A percentile compares a stretch with the other conserved stretches of the same genome.
These are phyloP conservation scores for Blennius ocellaris DNA, from an alignment of 2,113 vertebrate genomes.

Conservation along the genomic window DNA sequence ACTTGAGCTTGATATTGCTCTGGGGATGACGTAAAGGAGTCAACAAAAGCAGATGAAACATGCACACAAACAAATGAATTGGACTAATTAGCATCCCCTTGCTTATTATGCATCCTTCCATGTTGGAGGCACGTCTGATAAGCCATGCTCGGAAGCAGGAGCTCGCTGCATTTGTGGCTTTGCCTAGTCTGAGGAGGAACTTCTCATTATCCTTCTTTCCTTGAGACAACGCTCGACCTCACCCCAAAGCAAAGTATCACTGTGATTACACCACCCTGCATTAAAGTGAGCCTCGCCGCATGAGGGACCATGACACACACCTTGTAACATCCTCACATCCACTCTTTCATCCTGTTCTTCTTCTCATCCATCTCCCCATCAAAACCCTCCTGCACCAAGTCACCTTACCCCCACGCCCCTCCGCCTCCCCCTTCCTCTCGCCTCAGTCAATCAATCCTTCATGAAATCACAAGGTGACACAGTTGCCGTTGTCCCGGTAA, in stretches of 20 bases:
- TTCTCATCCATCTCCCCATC: constrained; percentile 22
- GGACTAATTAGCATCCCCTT: constrained; percentile 51
- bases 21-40: constrained; percentile 22
- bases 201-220: constrained; percentile 61
- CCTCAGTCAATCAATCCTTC: constrained; percentile 76
- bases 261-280: constrained; percentile 59
- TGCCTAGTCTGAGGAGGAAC: constrained; percentile 19
- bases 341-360: background rate
- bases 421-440: constrained; percentile 19
- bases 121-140: constrained; percentile 34
- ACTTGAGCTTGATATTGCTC: constrained; percentile 27
- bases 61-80: constrained; percentile 29
- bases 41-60: constrained; percentile 4
- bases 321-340: constrained; percentile 26
- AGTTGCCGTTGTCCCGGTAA: constrained; percentile 70
- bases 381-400: constrained; percentile 22
- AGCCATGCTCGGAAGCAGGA: constrained; percentile 41
- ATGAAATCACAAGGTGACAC: constrained; percentile 76
- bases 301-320: constrained; percentile 37
- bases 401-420: constrained; percentile 28
- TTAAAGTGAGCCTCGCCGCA: constrained; percentile 38
- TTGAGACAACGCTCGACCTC: constrained; percentile 53
- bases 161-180: constrained; percentile 32
- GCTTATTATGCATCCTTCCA: constrained; percentile 32
- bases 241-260: constrained; percentile 65